Conservation (phyloP, 2,888 invertebrate species). For the Portevinia maculata region DNA sequence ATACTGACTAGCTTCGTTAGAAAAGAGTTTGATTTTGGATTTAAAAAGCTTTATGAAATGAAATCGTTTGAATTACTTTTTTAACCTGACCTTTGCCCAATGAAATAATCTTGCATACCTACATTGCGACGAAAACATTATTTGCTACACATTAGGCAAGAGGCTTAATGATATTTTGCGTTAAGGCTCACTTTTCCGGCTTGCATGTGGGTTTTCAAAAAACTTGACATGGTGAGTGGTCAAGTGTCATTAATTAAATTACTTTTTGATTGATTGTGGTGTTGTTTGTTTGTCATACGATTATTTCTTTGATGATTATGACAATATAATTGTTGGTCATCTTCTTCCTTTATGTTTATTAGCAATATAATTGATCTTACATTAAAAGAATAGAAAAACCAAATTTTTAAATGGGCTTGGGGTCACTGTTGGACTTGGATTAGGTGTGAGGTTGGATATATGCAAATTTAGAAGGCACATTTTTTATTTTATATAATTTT, state of each 20-base stretch:
- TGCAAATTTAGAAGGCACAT: no score
- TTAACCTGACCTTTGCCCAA: background rate
- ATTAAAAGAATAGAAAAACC: no score
- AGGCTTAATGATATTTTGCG: constrained; percentile 8
- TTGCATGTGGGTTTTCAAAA: background rate
- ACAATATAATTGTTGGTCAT: background rate
- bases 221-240: background rate
- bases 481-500: no score
- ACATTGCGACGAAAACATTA: background rate
- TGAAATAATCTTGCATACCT: constrained; percentile 9
- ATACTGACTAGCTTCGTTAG: no score
- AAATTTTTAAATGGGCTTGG: no score
- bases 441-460: no score
- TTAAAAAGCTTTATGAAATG: no score
- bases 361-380: no score
- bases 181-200: constrained; percentile 2
- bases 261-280: background rate
- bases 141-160: background rate
- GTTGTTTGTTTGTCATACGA: background rate
- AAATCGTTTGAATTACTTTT: background rate
- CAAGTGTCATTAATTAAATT: background rate
- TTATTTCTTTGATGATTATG: background rate
- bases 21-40: no score
- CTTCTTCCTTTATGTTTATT: no score
- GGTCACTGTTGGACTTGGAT: no score